phyloP scores from a whole-genome alignment of 2,113 vertebrate species.

The Haemorhous mexicanus region DNA sequence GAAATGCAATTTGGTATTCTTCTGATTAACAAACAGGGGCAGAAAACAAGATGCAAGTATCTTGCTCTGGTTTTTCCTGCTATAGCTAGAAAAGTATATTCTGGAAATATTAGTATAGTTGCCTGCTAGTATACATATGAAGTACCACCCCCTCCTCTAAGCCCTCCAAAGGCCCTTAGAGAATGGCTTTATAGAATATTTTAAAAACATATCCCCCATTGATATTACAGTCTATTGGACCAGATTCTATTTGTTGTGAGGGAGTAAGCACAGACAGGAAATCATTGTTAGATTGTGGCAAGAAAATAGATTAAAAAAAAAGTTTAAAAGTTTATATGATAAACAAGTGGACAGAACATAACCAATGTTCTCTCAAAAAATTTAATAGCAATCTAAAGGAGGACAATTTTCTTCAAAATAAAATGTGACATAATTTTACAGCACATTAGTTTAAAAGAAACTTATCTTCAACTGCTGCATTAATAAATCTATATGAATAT shows the following conservation, averaged over 20 bases:
- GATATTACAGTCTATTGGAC: not conserved
- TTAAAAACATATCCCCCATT: not conserved
- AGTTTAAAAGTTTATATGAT: not conserved
- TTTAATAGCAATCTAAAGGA: conserved; percentile 60
- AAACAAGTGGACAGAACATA: not conserved
- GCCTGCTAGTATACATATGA: not conserved
- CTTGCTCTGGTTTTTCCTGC: not conserved
- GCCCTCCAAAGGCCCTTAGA: not conserved
- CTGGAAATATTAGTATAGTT: not conserved
- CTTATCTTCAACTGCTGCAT: conserved; percentile 26
- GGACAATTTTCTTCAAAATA: conserved; percentile 52
- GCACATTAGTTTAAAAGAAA: conserved; percentile 43
- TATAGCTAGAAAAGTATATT: not conserved
- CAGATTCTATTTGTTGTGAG: not conserved
- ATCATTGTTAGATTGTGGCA: not conserved
- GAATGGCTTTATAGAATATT: not conserved
- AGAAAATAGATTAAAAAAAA: not conserved
- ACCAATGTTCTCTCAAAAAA: conserved; percentile 37
- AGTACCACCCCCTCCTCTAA: not conserved
- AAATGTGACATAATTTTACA: conserved; percentile 50
- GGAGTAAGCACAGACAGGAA: not conserved
- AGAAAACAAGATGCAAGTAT: not conserved
- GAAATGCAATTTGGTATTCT: not conserved
- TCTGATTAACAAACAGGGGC: not conserved
- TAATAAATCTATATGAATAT: conserved; percentile 47